phyloP scores from a whole-genome alignment of 2,888 invertebrate species.

The Sinopyrophorus schimmeli region DNA sequence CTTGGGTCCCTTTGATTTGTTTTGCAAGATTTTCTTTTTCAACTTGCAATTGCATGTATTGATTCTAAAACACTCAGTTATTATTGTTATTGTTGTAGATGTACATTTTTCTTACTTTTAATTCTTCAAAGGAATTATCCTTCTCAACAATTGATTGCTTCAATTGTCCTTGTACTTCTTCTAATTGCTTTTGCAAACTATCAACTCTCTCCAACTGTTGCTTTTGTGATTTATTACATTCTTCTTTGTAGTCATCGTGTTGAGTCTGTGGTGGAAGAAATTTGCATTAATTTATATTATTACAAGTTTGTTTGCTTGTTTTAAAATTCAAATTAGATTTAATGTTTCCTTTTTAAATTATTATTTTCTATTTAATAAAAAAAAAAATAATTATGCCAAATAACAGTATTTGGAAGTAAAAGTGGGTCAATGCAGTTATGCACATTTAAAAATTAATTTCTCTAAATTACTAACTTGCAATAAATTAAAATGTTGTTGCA shows the following conservation, averaged over 20 bases:
- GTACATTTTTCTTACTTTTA: conserved; percentile 6
- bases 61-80: conserved; percentile 42
- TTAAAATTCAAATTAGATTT: too few species aligned
- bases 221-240: conserved; percentile 56
- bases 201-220: conserved; percentile 57
- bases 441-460: neutral
- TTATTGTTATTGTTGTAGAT: neutral
- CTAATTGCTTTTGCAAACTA: conserved; percentile 56
- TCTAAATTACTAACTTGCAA: conserved; percentile 49
- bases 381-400: too few species aligned
- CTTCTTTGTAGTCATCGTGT: conserved; percentile 58
- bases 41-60: conserved; percentile 47
- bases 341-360: too few species aligned
- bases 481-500: conserved; percentile 61
- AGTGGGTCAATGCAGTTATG: neutral
- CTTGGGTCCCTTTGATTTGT: conserved; percentile 42
- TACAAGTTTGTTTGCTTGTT: neutral
- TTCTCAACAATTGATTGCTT: conserved; percentile 51
- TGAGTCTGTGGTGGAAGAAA: conserved; percentile 50
- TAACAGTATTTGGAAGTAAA: too few species aligned
- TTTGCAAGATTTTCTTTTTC: conserved; percentile 50
- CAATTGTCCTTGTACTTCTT: conserved; percentile 56
- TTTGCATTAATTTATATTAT: neutral
- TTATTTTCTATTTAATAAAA: too few species aligned
- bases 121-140: conserved; percentile 41